A percentile compares a stretch with the other conserved stretches of the same genome.
phyloP scores from a whole-genome alignment of 2,888 invertebrate genomes.

The Linnaemya vulpina region DNA sequence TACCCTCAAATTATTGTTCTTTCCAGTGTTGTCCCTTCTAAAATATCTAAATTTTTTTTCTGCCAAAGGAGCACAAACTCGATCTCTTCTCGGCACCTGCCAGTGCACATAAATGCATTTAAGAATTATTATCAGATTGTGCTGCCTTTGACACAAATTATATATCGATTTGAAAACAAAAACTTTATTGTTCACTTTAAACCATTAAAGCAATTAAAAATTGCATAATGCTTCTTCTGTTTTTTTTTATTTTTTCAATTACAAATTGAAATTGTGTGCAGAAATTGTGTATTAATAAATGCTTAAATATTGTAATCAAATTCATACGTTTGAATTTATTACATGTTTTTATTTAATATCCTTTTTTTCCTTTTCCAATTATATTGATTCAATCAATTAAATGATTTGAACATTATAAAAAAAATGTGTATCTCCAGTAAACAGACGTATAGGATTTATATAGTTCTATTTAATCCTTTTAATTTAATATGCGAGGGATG shows the following conservation, averaged over 20 bases:
- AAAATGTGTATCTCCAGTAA: slow-evolving; percentile 42
- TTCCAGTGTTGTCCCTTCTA: too few species aligned
- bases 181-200: background rate
- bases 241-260: background rate
- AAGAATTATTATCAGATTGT: too few species aligned
- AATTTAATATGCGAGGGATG: slow-evolving; percentile 35
- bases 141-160: background rate
- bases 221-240: background rate
- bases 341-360: slow-evolving; percentile 11
- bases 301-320: slow-evolving; percentile 24
- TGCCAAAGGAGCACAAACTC: too few species aligned
- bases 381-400: slow-evolving; percentile 61
- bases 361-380: slow-evolving; percentile 39
- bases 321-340: slow-evolving; percentile 28
- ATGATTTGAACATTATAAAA: slow-evolving; percentile 37
- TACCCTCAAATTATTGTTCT: too few species aligned
- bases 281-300: slow-evolving; percentile 2
- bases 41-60: too few species aligned
- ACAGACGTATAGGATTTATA: slow-evolving; percentile 62
- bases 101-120: background rate
- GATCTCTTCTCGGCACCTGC: too few species aligned
- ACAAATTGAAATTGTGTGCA: background rate
- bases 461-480: slow-evolving; percentile 61
- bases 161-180: background rate
- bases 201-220: background rate